Conservation (phyloP, 2,113 vertebrate species). For the Polypterus senegalus region DNA sequence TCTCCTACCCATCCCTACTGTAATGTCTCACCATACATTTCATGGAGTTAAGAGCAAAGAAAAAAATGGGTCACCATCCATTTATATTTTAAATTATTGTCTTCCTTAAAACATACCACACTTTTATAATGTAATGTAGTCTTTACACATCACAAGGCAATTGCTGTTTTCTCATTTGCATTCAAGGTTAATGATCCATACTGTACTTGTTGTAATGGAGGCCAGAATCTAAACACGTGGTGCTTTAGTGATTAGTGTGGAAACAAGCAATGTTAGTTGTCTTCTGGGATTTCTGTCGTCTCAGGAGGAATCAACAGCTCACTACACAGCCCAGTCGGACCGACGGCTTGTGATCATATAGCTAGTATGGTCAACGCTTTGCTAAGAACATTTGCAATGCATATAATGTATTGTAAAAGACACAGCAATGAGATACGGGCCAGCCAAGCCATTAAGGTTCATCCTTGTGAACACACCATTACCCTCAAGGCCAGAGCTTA, state of each 20-base stretch:
- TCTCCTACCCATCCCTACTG: too few species aligned
- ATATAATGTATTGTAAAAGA: not conserved
- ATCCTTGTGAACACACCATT: conserved; percentile 3
- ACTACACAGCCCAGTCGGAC: too few species aligned
- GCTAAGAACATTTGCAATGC: not conserved
- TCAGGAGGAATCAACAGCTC: too few species aligned
- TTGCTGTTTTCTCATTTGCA: conserved; percentile 18
- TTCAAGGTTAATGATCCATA: conserved; percentile 19
- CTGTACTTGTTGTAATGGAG: not conserved
- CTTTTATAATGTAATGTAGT: conserved; percentile 20
- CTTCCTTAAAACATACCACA: not conserved
- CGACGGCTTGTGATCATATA: too few species aligned
- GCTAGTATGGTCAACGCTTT: too few species aligned
- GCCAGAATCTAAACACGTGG: not conserved
- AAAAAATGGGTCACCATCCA: not conserved
- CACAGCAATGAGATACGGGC: not conserved
- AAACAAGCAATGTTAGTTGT: not conserved
- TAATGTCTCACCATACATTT: too few species aligned
- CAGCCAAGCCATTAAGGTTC: not conserved
- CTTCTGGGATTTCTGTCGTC: too few species aligned
- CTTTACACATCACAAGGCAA: conserved; percentile 13
- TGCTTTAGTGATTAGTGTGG: not conserved
- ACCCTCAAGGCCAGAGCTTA: not conserved
- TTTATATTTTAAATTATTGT: not conserved
- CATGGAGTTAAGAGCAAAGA: too few species aligned